Base-by-base conservation (phyloP, 2,888 invertebrate species). In the Scaptomyza cyrtandrae region DNA sequence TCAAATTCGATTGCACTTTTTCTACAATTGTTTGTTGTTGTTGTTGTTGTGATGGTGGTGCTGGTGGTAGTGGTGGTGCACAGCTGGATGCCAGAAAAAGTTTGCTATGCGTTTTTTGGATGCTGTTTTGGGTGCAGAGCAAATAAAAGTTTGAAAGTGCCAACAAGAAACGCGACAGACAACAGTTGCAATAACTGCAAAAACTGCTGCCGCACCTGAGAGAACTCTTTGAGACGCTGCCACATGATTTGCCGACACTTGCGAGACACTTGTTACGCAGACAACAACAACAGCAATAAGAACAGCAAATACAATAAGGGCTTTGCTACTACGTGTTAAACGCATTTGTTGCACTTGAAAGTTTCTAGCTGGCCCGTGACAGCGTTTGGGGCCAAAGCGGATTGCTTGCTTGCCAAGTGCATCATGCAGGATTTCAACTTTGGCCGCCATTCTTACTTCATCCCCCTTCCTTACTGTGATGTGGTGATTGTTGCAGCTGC, bases 311-410 rank as follows among this genome's bases (percentile, higher is more conserved):
- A 11, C 6, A 35, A 29, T 31, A 46, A 6, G 10, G 41, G 55
- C 53, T 57, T 44, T 54, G 63, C 75, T 54, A 49, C 13, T 33
- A 71, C 72, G 82, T 78, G 72, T 71, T 84, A 75, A 78, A 78
- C 80, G 78, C 75, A 80, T 84, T 80, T 84, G 81, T 68, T 81
- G 75, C 71, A 75, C 75, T 70, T 59, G 64, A 74, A 74, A 80
- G 60, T 78, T 80, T 78, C 44, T 19, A 44, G 54, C 61, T 45
- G 59, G 59, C 10, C 48, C 48, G 19, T 39, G 41, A 14, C 33
- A 33, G 33, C 10, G 14, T 13, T 27, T 6, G 6, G 35, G 24
- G 13, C 14, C 41, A 54, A 48, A 50, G 49, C 56, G 63, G 57
- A 43, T 48, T 31, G 41, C 35, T 43, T 37, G 39, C 54, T 50